Evolutionary conservation across 2,113 vertebrate genomes (phyloP).

Genomic region (Pteropus alecto): DNA sequence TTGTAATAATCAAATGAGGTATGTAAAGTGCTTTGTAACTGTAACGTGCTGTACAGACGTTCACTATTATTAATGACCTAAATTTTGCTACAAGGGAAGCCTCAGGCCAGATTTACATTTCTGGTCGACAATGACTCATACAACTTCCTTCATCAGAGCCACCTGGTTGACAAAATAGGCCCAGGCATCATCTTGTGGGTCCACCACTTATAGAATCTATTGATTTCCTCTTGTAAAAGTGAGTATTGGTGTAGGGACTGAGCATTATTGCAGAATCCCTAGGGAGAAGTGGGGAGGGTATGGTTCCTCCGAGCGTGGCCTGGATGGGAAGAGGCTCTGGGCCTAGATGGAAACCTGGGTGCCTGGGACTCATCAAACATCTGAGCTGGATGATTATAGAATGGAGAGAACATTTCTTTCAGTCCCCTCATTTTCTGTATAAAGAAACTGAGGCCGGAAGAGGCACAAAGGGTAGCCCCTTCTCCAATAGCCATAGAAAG

Average conservation of each 20-base stretch:
- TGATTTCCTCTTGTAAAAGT: constrained; percentile 56
- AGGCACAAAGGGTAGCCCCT: not conserved
- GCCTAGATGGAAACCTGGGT: not conserved
- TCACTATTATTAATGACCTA: constrained; percentile 70
- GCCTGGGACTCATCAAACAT: not conserved
- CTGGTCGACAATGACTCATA: constrained; percentile 73
- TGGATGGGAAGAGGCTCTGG: no score
- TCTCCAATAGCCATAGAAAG: not conserved
- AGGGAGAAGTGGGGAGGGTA: not conserved
- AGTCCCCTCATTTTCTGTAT: not conserved
- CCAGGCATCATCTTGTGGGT: constrained; percentile 59
- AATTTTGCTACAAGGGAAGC: constrained; percentile 70
- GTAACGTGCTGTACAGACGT: constrained; percentile 44
- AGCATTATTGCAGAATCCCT: not conserved
- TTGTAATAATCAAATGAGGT: constrained; percentile 56
- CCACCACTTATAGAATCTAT: constrained; percentile 67
- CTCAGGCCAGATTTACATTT: constrained; percentile 75
- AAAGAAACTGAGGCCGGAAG: not conserved
- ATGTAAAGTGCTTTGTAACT: constrained; percentile 61
- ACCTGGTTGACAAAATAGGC: constrained; percentile 71
- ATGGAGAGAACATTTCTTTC: not conserved
- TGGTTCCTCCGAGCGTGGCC: not conserved
- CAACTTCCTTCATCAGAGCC: constrained; percentile 67
- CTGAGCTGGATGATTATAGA: not conserved
- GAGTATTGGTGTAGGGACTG: constrained; percentile 15